Conservation (phyloP, 1,140 invertebrate genomes). For the Neodiprion fabricii region DNA sequence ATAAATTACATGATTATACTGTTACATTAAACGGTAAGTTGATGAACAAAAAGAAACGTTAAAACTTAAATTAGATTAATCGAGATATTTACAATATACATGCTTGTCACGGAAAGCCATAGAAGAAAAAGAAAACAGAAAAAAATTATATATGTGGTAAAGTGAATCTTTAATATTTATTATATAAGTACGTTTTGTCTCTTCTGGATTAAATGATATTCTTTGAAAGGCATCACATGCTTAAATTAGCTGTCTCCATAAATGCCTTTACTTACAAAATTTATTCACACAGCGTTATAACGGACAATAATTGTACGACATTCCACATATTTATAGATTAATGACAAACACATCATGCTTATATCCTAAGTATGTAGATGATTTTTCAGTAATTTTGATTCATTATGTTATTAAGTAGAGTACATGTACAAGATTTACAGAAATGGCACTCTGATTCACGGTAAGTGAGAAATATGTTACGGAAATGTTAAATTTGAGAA, state of each 20-base stretch:
- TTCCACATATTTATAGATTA: too few species aligned
- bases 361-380: too few species aligned
- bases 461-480: constrained; percentile 27
- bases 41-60: neutral
- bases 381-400: constrained; percentile 37
- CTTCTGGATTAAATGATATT: neutral
- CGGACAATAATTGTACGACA: too few species aligned
- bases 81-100: neutral
- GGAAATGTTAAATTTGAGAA: neutral
- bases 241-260: neutral
- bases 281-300: too few species aligned
- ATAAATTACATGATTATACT: constrained; percentile 1
- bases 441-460: constrained; percentile 52
- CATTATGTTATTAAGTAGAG: constrained; percentile 22
- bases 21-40: neutral
- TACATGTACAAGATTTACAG: constrained; percentile 21
- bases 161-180: neutral
- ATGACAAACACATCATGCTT: too few species aligned
- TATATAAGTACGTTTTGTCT: neutral
- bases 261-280: too few species aligned
- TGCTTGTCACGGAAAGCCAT: neutral
- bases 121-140: neutral
- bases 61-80: neutral
- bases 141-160: neutral
- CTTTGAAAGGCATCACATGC: neutral